Percentiles rank a stretch among this genome's conserved stretches.
phyloP scores from a whole-genome alignment of 2,113 vertebrate species.

The Salvator merianae region DNA sequence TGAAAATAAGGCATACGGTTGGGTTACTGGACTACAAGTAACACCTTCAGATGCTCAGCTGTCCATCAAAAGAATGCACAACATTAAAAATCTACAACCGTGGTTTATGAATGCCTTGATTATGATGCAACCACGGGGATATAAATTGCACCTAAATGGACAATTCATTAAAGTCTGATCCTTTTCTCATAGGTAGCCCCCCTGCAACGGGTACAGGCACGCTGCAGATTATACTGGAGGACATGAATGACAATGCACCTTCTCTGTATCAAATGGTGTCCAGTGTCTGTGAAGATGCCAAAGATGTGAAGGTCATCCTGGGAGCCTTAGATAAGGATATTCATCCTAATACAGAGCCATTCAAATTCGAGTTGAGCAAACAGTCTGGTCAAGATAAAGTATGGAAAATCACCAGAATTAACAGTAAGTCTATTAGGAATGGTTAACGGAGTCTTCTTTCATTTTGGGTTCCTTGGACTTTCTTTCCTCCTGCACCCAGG shows the following conservation, averaged over 20 bases:
- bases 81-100: not conserved
- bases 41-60: not conserved
- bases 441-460: fast-evolving
- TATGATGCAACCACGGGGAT: not conserved
- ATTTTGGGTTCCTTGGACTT: not conserved
- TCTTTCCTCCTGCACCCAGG: not conserved
- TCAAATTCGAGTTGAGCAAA: constrained; percentile 93
- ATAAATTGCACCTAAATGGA: not conserved
- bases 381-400: constrained; percentile 88
- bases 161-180: not conserved
- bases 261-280: constrained; percentile 87
- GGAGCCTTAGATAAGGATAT: constrained; percentile 91
- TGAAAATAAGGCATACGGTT: not conserved
- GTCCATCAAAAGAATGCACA: not conserved
- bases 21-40: not conserved
- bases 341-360: constrained; percentile 89
- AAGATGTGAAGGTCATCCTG: constrained; percentile 88
- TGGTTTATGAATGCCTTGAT: not conserved
- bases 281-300: constrained; percentile 89
- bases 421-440: constrained; percentile 81
- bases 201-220: constrained; percentile 93
- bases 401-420: constrained; percentile 92
- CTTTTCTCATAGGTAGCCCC: constrained; percentile 79
- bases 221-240: constrained; percentile 87
- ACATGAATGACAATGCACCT: constrained; percentile 93